Conservation (phyloP, 53 echinoderm and acorn worm species). For the Echinarachnius parma region DNA sequence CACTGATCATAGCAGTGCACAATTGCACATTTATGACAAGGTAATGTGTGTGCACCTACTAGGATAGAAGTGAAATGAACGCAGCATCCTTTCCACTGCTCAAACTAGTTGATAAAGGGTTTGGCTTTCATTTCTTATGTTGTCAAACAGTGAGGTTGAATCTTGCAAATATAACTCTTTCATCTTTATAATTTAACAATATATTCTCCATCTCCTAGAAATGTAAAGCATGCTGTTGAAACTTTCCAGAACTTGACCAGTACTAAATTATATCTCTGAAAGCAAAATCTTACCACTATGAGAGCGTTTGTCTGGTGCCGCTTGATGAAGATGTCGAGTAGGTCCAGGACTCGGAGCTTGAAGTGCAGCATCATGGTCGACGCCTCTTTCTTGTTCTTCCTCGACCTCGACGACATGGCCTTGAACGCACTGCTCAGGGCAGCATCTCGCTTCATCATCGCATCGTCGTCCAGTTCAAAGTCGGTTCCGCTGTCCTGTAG, state of each 20-base stretch:
- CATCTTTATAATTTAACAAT: neutral
- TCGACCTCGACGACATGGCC: conserved; percentile 49
- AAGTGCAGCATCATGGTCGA: conserved; percentile 77
- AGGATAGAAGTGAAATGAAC: too few relatives aligned
- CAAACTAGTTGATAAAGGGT: too few relatives aligned
- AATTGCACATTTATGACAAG: too few relatives aligned
- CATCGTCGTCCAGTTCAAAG: conserved; percentile 77
- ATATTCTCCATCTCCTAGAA: neutral
- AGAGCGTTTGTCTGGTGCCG: conserved; percentile 69
- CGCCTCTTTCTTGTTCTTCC: conserved; percentile 75
- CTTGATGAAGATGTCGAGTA: conserved; percentile 88
- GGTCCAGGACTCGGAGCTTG: conserved; percentile 85
- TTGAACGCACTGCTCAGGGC: conserved; percentile 68
- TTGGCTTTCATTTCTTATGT: too few relatives aligned
- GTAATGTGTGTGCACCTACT: too few relatives aligned
- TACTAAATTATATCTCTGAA: too few relatives aligned
- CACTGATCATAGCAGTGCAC: too few relatives aligned
- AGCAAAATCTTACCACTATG: conserved; percentile 61
- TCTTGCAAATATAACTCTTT: neutral
- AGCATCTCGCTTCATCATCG: conserved; percentile 73
- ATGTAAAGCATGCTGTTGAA: too few relatives aligned
- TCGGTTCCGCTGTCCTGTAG: conserved; percentile 64
- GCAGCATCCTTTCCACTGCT: too few relatives aligned
- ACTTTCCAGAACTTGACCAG: too few relatives aligned
- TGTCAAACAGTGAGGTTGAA: too few relatives aligned